phyloP scores from a whole-genome alignment of 2,888 invertebrate genomes.

The Drosophila melanocephala region DNA sequence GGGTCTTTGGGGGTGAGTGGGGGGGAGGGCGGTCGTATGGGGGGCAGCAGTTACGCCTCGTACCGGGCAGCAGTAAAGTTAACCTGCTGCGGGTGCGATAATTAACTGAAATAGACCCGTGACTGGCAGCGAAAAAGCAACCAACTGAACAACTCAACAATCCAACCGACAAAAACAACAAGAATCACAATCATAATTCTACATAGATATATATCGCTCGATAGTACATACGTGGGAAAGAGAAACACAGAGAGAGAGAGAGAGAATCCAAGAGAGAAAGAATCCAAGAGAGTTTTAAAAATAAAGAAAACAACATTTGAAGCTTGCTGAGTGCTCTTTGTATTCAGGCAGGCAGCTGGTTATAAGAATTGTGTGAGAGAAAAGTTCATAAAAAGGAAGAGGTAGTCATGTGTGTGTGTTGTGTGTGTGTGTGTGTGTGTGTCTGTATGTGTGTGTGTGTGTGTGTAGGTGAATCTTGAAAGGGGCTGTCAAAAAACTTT shows the following conservation, averaged over 20 bases:
- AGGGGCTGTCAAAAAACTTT: conserved; percentile 50
- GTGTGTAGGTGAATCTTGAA: neutral
- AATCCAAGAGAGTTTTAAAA: neutral
- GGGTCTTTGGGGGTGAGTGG: neutral
- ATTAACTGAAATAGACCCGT: conserved; percentile 80
- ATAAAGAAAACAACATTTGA: no score
- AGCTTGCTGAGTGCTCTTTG: conserved; percentile 14
- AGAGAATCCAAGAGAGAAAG: neutral
- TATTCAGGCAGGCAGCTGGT: conserved; percentile 16
- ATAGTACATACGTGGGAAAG: conserved; percentile 18
- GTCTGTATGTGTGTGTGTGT: neutral
- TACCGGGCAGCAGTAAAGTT: conserved; percentile 51
- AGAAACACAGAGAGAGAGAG: neutral
- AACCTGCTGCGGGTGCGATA: conserved; percentile 77
- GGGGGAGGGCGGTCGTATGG: neutral
- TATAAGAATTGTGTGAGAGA: conserved; percentile 42
- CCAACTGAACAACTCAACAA: conserved; percentile 20
- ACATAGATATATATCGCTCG: conserved; percentile 40
- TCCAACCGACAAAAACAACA: conserved; percentile 13
- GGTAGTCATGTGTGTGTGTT: neutral
- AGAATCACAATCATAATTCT: conserved; percentile 37
- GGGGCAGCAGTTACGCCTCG: conserved; percentile 28
- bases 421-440: no score
- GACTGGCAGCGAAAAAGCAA: conserved; percentile 50
- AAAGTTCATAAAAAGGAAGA: conserved; percentile 37